Base-by-base conservation (phyloP, 2,888 invertebrate species). In the Lissocephala sabroskyi region DNA sequence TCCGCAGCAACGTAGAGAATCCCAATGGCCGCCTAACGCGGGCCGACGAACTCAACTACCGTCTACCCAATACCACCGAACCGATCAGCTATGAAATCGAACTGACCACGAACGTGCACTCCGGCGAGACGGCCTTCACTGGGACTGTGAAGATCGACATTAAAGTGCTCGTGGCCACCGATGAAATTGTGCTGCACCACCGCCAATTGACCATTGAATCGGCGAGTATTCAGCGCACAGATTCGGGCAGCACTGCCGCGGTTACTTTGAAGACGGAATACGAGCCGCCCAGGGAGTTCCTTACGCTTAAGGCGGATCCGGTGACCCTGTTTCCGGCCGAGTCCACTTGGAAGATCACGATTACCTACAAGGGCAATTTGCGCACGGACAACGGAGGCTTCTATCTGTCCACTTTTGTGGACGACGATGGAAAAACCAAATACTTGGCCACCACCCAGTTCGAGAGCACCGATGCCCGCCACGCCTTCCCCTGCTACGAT, bases 401-500 rank as follows among this genome's bases (percentile, higher is more conserved):
- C 44, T 90, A 90, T 56, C 79, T 88, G 1, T 89, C 89, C 3
- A 86, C 84, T 0, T 90, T 88, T 45, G 37, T 49, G 6, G 58
- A 68, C n/a, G 57, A 76, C 2, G 18, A 45, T 0, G 70, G 75
- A n/a, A 53, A 28, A 0, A 47, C 10, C 19, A 82, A 82, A 37
- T 79, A 74, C 18, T 79, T 91, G n/a, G 88, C 89, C 2, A 87
- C 90, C 1, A 91, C 91, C 0, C 91, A 91, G 53, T 88, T 92
- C 44, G 89, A 91, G 77, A 87, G 90, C 0, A 88, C 88, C 0
- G 87, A 87, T 49, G 90, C 91, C 0, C 87, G 91, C 1, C 86
- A 87, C 36, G 91, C 89, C 0, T 92, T 93, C 79, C 93, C 93
- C 0, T 93, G 93, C 71, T 92, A 89, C 70, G 93, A 93, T 64